Conservation (phyloP, 2,888 invertebrate genomes). For the Drosophila pegasa region DNA sequence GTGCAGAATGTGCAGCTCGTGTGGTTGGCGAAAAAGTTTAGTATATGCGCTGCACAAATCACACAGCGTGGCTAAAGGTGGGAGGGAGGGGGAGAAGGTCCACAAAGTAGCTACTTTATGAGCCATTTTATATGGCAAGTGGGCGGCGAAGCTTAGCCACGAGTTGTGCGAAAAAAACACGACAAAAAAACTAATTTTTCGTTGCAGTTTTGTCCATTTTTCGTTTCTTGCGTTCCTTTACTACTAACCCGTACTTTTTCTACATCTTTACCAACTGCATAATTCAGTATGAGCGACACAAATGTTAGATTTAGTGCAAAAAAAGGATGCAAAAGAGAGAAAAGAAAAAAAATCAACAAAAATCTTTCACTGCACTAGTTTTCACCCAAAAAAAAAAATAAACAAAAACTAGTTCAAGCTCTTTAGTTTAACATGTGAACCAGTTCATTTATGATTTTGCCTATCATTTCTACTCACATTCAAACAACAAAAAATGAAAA, state of each 20-base stretch:
- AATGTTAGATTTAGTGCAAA: conserved; percentile 65
- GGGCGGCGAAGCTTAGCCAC: background rate
- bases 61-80: conserved; percentile 15
- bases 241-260: conserved; percentile 23
- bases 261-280: conserved; percentile 26
- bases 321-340: conserved; percentile 1
- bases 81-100: background rate
- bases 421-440: conserved; percentile 24
- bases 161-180: conserved; percentile 46
- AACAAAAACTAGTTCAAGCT: conserved; percentile 26
- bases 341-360: conserved; percentile 17
- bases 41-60: conserved; percentile 63
- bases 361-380: conserved; percentile 67
- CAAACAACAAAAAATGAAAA: conserved; percentile 26
- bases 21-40: conserved; percentile 52
- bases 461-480: conserved; percentile 15
- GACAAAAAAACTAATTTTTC: conserved; percentile 51
- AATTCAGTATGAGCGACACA: conserved; percentile 68
- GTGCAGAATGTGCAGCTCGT: conserved; percentile 59
- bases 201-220: conserved; percentile 47
- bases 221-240: conserved; percentile 36
- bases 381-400: conserved; percentile 29
- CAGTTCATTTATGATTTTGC: conserved; percentile 24
- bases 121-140: conserved; percentile 47
- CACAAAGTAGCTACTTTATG: conserved; percentile 68